These are phyloP conservation scores for Dicranocentrus wangi DNA, from an alignment of 2,888 invertebrate species.

Conservation along the genomic window DNA sequence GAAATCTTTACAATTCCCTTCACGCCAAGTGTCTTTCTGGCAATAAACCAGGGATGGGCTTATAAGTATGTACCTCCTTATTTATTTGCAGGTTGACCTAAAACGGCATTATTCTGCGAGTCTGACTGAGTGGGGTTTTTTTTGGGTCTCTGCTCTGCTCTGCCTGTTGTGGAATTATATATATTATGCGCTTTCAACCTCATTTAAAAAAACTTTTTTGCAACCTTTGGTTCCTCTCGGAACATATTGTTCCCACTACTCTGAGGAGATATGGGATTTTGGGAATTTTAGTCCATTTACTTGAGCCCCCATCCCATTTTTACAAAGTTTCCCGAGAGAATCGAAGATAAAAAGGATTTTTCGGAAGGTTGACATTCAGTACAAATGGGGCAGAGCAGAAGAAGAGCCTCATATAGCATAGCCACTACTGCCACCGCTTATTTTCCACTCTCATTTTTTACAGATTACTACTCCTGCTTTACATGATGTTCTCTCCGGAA, in stretches of 20 bases:
- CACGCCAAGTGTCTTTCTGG: not conserved
- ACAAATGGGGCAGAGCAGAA: constrained; percentile 44
- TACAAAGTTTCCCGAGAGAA: constrained; percentile 53
- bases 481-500: constrained; percentile 2
- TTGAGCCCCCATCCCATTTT: constrained; percentile 44
- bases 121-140: too few species aligned
- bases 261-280: constrained; percentile 47
- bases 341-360: constrained; percentile 54
- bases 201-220: constrained; percentile 29
- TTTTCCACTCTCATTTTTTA: constrained; percentile 28
- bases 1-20: too few species aligned
- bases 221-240: constrained; percentile 6
- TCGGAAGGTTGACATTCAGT: constrained; percentile 45
- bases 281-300: constrained; percentile 47
- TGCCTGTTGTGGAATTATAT: too few species aligned
- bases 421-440: too few species aligned
- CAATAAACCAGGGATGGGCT: not conserved
- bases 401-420: too few species aligned
- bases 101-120: too few species aligned
- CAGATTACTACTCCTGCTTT: constrained; percentile 31
- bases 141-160: too few species aligned
- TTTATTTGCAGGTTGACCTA: constrained; percentile 36
- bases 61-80: constrained; percentile 30
- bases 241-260: not conserved
- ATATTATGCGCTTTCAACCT: constrained; percentile 37